Evolutionary conservation across 2,888 invertebrate species (phyloP), one percentile per base, ranked within the genome.

Genomic region (Drosophila melanosoma): DNA sequence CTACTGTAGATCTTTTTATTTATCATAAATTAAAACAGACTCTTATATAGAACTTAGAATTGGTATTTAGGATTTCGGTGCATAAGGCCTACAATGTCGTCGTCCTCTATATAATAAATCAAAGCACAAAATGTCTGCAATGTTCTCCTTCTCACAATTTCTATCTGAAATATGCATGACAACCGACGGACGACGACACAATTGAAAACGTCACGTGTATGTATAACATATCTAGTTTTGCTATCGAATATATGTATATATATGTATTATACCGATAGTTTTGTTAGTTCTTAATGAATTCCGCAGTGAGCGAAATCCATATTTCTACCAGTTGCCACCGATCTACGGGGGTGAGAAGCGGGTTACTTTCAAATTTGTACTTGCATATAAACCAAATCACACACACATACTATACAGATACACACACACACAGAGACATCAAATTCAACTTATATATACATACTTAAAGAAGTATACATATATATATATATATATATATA

Each of bases 341-440:
- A 87, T 87, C 86, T 82, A 83, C 79, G 90, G 90, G 90, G 87
- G 89, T 88, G 89, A 77, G 83, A 83, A 88, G 90, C 83, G 90
- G 89, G 82, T 87, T 90, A 87, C 90, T 87, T 87, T 90, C 87
- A 88, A 85, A 85, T 81, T 89, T 82, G 75, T 85, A 85, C 85
- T 85, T 85, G 87, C 89, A 85, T 85, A 87, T 87, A 89, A 85
- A 89, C 89, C 89, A 89, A 89, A 89, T 83, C 76, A 71, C 66
- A 84, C 76, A 73, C 12, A 69, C 11, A 54, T 38, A 63, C 11
- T 23, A 67, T 53, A 66, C 53, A 62, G 33, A 58, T 51, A 59
- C 36, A 69, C 49, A 51, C 52, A 57, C 59, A 76, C 79, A 61
- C n/a, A 20, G 5, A 15, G 4, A 67, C 56, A 29, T 74, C 54